These are phyloP conservation scores for Chloroceryle amazona DNA, from an alignment of 2,797 vertebrate genomes.

Conservation along the genomic window DNA sequence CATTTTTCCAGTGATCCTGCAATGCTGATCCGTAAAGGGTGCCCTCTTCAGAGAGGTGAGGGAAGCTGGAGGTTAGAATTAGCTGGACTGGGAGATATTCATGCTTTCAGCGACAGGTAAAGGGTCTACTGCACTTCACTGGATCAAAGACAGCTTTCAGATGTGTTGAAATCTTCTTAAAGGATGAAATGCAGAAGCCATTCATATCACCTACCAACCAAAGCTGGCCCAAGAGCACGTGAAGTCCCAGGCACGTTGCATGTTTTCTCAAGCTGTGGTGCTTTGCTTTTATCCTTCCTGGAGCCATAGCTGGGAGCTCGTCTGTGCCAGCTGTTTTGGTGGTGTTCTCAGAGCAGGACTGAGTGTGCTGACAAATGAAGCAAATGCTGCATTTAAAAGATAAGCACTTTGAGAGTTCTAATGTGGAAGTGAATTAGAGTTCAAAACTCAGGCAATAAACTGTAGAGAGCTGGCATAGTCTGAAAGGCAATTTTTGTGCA, in stretches of 20 bases:
- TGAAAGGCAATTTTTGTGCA: slow-evolving; percentile 30
- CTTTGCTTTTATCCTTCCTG: not conserved
- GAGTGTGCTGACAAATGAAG: slow-evolving; percentile 36
- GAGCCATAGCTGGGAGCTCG: not conserved
- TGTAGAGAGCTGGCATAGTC: slow-evolving; percentile 6
- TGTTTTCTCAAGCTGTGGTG: not conserved
- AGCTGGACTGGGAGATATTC: not conserved
- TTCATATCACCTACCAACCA: not conserved
- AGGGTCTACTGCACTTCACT: not conserved
- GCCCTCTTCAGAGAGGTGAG: not conserved
- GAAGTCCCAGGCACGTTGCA: not conserved
- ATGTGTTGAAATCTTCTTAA: not conserved
- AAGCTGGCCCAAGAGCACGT: not conserved
- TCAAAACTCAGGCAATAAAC: slow-evolving; percentile 36
- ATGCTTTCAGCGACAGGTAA: not conserved
- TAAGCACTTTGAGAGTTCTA: slow-evolving; percentile 26
- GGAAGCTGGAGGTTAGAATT: not conserved
- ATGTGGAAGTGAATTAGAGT: slow-evolving; percentile 10
- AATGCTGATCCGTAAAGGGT: not conserved
- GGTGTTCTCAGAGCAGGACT: slow-evolving; percentile 17
- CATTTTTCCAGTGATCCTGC: not conserved
- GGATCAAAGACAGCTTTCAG: not conserved
- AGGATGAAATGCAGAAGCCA: not conserved
- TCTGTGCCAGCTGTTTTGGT: not conserved
- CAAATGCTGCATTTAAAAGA: slow-evolving; percentile 43